Percentiles rank a stretch among this genome's conserved stretches.
phyloP scores from a whole-genome alignment of 2,888 invertebrate genomes.

The Hydroisotoma schaefferi region DNA sequence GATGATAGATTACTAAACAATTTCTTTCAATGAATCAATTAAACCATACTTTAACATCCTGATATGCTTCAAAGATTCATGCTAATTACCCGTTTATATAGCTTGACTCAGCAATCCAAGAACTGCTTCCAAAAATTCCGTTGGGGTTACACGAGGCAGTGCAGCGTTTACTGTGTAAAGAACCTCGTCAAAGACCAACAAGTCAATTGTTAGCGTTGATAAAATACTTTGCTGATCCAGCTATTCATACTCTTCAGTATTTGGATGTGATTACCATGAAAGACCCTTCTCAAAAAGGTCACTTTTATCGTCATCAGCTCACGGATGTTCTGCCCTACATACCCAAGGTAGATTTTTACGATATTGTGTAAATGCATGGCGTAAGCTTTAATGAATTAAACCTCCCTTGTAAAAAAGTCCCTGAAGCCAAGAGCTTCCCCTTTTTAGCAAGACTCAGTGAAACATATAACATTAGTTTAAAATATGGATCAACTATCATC shows the following conservation, averaged over 20 bases:
- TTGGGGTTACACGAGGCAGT: conserved; percentile 81
- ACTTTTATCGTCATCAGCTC: conserved; percentile 83
- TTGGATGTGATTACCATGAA: conserved; percentile 90
- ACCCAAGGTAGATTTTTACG: conserved; percentile 76
- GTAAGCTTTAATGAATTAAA: too few relatives aligned
- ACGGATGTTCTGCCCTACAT: conserved; percentile 82
- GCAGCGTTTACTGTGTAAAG: conserved; percentile 71
- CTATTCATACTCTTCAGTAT: conserved; percentile 86
- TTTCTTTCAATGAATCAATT: too few relatives aligned
- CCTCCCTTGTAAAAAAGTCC: too few relatives aligned
- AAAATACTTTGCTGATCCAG: conserved; percentile 86
- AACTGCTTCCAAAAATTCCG: conserved; percentile 74
- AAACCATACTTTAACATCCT: too few relatives aligned
- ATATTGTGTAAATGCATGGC: too few relatives aligned
- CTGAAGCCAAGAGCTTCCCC: too few relatives aligned
- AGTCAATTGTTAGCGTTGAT: conserved; percentile 86
- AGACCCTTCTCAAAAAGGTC: conserved; percentile 54
- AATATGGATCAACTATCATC: too few relatives aligned
- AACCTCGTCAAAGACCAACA: conserved; percentile 80
- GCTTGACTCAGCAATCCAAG: conserved; percentile 78
- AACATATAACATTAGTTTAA: too few relatives aligned
- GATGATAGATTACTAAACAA: too few relatives aligned
- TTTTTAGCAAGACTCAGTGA: too few relatives aligned
- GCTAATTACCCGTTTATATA: conserved; percentile 52
- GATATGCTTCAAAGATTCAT: neutral